Base-by-base conservation (phyloP, 2,113 vertebrate species). In the Nothoprocta perdicaria region DNA sequence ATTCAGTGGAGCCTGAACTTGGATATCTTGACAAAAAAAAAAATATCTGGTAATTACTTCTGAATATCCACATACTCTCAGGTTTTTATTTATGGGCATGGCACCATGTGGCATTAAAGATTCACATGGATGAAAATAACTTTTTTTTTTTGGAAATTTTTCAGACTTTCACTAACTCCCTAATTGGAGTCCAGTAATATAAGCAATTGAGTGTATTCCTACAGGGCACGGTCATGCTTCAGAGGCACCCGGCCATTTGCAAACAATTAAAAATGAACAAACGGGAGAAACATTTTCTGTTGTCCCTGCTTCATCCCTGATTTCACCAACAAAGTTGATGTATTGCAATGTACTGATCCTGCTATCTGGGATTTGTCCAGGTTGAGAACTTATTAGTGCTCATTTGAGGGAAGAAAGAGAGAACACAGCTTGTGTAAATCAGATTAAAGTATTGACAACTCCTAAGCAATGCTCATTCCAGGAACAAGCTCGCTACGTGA, bases 401-500 rank as follows among this genome's bases (percentile, higher is more conserved):
- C 92, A 85, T 90, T 86, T 93, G 68, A 88, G 45, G 35, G 71
- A 78, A 78, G 46, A 82, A 48, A 74, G 80, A 88, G 76, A 89
- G 71, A 92, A 80, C 33, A 89, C 50, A 78, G 71, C 43, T 88
- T 90, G 71, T 68, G 80, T 94, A 88, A 92, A 96, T 91, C 92
- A 93, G 90, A 90, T 93, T 92, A 71, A 92, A 92, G 79, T 95
- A 97, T 92, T 93, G 94, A 94, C 91, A 95, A 9, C 62, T 90
- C 55, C 71, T 93, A 91, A 95, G 84, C 45, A 92, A 92, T 76
- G 86, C 33, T 95, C 84, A 71, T 93, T 93, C 84, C 61, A 85
- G 76, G 90, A 95, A 89, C 75, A 92, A 74, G 74, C 88, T 95
- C 65, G 35, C 60, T 87, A 13, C 73, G 75, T 90, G 57, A 80